Evolutionary conservation across 2,113 vertebrate genomes (phyloP).

Genomic region (Megaceryle maxima): DNA sequence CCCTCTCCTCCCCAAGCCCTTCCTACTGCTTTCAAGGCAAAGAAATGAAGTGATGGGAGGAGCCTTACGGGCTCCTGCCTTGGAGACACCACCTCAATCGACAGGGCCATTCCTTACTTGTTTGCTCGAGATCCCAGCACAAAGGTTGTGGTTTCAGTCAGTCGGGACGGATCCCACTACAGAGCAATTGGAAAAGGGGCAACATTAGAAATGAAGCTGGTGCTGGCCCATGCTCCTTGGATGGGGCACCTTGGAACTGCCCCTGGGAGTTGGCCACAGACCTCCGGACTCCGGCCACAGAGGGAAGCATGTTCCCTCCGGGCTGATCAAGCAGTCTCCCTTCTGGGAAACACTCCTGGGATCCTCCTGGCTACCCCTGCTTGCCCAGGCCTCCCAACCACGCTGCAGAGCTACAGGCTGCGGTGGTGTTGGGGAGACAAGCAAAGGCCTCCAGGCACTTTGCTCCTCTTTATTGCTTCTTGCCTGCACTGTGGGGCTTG

Average conservation of each 20-base stretch:
- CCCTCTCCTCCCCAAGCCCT: conserved; percentile 44
- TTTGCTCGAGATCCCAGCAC: conserved; percentile 97
- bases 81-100: conserved; percentile 20
- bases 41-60: conserved; percentile 37
- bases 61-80: conserved; percentile 10
- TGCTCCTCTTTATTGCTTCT: neutral
- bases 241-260: neutral
- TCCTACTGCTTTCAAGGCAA: conserved; percentile 27
- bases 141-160: conserved; percentile 89
- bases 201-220: conserved; percentile 44
- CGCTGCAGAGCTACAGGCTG: neutral
- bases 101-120: conserved; percentile 84
- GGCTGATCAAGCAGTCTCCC: neutral
- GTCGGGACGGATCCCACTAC: conserved; percentile 94
- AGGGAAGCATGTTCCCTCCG: neutral
- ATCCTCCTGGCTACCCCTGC: conserved; percentile 7
- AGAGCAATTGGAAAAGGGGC: conserved; percentile 40
- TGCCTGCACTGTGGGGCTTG: neutral
- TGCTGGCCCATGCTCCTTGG: neutral
- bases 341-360: neutral
- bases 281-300: neutral
- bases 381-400: neutral
- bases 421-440: neutral
- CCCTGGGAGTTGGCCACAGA: neutral
- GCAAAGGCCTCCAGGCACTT: conserved; percentile 35